Evolutionary conservation across 2,797 vertebrate species (phyloP), one percentile per base, ranked within the genome.

Genomic region (Chelidonichthys spinosus): DNA sequence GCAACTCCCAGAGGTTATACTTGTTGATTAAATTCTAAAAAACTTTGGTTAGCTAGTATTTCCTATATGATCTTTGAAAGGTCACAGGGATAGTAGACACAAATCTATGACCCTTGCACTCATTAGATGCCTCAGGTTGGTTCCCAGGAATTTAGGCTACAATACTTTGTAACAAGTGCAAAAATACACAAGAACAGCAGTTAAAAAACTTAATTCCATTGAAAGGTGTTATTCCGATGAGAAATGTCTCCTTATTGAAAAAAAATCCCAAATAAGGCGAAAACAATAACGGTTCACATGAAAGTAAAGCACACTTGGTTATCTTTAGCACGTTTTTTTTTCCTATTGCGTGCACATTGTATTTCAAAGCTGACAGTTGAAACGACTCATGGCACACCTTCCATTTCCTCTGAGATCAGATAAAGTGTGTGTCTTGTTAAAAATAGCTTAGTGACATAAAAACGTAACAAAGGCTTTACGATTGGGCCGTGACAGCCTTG

Each of bases 361-460:
- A 10, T 63, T 47, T 79, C 44, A 35, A 47, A 78, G 39, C 69
- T 68, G 78, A 58, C 17, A 4, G 61, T 60, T 52, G 25, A 63
- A 50, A 0, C 25, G 3, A 67, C 55, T 67, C 33, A 36, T 55
- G 62, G 25, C 25, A 63, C 43, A 76, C 49, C 75, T 82, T 87
- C 72, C 78, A 66, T 74, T 85, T 91, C 78, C 83, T 79, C 63
- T 78, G 43, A 33, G 61, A 58, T 62, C 78, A 55, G 52, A 52
- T 18, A 70, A 37, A 35, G 52, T 18, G 52, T 18, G 60, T 18
- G 17, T 64, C 37, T 54, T 40, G n/a, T 44, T n/a, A 1, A 88
- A 90, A 83, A 86, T 87, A 89, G 82, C 54, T 52, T 0, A 3
- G 69, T 54, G 42, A 76, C 76, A 56, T 64, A 56, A 67, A 76